Evolutionary conservation across 2,888 invertebrate genomes (phyloP).

Genomic region (Himalopsyche kuldschensis): DNA sequence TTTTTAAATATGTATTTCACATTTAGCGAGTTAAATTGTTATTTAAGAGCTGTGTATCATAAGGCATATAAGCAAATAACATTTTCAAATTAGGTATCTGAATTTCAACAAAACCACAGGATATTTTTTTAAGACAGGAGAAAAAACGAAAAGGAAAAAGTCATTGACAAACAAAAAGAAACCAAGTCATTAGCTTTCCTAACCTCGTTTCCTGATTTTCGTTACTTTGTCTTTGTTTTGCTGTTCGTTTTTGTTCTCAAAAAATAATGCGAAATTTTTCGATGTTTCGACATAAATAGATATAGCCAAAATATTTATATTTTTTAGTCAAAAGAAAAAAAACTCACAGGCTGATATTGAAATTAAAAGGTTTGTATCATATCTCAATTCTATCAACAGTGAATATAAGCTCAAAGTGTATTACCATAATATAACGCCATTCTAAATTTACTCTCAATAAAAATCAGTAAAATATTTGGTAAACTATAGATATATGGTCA

Average conservation of each 20-base stretch:
- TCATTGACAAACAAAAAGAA: constrained; percentile 22
- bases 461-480: too few relatives aligned
- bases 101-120: neutral
- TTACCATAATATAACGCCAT: too few relatives aligned
- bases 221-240: constrained; percentile 22
- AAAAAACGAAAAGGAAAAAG: constrained; percentile 19
- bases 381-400: too few relatives aligned
- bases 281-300: neutral
- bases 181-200: constrained; percentile 26
- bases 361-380: neutral
- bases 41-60: neutral
- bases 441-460: too few relatives aligned
- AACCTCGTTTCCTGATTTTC: constrained; percentile 32
- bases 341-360: neutral
- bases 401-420: too few relatives aligned
- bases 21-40: neutral
- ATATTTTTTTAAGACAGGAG: neutral
- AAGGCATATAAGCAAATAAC: neutral
- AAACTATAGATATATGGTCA: too few relatives aligned
- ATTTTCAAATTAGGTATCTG: neutral
- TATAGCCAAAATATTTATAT: neutral
- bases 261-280: neutral
- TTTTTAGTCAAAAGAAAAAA: neutral
- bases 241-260: neutral
- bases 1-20: too few relatives aligned